Evolutionary conservation across 2,113 vertebrate genomes (phyloP), one percentile per base, ranked within the genome.

Genomic region (Brienomyrus longianalis): DNA sequence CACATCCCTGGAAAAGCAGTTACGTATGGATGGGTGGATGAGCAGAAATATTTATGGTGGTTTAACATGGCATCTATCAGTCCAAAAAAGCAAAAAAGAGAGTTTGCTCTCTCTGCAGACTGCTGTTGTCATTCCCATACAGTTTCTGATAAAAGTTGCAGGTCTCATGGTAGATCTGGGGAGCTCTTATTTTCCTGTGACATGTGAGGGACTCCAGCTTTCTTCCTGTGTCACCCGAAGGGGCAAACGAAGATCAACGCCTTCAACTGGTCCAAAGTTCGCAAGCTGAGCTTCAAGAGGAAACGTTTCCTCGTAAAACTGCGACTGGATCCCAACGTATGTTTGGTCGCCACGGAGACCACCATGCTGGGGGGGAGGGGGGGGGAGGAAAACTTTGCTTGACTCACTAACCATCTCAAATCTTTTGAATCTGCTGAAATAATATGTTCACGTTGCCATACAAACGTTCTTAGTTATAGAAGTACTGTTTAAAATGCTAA

Each of bases 281-380:
- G 98, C 85, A 99, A 99, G 93, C 95, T 99, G 95, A 99, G 99
- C 94, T 99, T 99, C 96, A 99, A 99, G 96, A 97, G 99, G 91
- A 99, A 99, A 90, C 96, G 98, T 51, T 99, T 99, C 93, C 98
- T 99, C 85, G 97, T 99, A 93, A 99, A 99, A 90, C 95, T 99
- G 19, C 96, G 97, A 31, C 97, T 98, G 0, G 98, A 99, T 92
- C 95, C 96, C 35, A 99, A 98, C 39, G 99, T 99, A 96, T 97
- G 98, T 96, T 52, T 3, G 5, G 3, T 51, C n/a, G 27, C 80
- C 50, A 87, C n/a, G 2, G 17, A 51, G 19, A 43, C 88, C 11
- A 4, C 21, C 11, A 52, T 52, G 15, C 48, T 31, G 35, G 35
- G 85, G 51, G 23, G 27, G 4, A n/a, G n/a, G 35, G 13, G 51